Percentiles rank a stretch among this genome's conserved stretches.
phyloP scores from a whole-genome alignment of 2,113 vertebrate species.

The Microcebus griseorufus region DNA sequence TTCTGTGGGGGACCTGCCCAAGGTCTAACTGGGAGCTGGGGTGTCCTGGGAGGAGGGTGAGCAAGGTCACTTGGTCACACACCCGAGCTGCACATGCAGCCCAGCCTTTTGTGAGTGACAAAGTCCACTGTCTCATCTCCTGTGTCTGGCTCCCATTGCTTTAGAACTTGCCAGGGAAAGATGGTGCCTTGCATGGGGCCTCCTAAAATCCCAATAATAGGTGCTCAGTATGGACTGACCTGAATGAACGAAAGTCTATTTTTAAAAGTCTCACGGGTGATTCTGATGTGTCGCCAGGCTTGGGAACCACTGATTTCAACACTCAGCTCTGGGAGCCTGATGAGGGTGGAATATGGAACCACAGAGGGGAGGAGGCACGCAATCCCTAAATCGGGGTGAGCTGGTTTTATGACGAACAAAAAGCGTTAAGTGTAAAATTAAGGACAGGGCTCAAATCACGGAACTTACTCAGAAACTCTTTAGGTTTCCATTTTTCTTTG shows the following conservation, averaged over 20 bases:
- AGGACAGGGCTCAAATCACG: not conserved
- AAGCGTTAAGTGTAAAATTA: not conserved
- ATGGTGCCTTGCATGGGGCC: not conserved
- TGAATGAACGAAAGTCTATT: not conserved
- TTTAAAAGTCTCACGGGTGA: not conserved
- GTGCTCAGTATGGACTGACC: not conserved
- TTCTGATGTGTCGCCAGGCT: not conserved
- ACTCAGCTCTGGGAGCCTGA: not conserved
- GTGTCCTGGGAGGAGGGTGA: not conserved
- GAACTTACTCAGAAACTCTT: conserved; percentile 95
- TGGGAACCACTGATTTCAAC: not conserved
- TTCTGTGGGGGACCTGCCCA: not conserved
- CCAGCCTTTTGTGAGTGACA: not conserved
- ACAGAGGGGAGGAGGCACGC: not conserved
- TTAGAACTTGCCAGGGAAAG: not conserved
- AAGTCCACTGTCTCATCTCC: not conserved
- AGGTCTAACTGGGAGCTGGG: not conserved
- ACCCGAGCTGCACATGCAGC: not conserved
- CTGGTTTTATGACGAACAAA: not conserved
- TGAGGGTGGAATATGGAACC: not conserved
- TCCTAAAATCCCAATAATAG: not conserved
- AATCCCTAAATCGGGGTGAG: not conserved
- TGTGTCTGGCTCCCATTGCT: not conserved
- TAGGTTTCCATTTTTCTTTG: conserved; percentile 94
- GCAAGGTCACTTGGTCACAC: not conserved